Base-by-base conservation (phyloP, 2,113 vertebrate genomes). In the Caretta caretta region DNA sequence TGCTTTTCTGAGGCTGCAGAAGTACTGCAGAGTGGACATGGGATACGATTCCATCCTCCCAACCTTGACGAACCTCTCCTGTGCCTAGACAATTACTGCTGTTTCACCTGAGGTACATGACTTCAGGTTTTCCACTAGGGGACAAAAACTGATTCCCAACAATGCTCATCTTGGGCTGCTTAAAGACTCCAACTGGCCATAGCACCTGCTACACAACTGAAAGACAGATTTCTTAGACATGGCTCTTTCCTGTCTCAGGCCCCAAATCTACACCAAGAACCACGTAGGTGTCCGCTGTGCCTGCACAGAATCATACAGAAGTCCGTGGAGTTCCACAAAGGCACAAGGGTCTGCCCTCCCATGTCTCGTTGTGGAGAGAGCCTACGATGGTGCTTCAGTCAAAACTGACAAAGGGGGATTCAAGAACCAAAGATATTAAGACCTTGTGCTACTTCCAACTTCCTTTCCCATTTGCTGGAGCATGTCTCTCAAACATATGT, bases 251-350 rank as follows among this genome's bases (percentile, higher is more conserved):
- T 80, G 31, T 2, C 22, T 42, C 85, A 93, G 82, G 27, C 27
- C 81, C 78, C 75, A 7, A 48, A 27, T 4, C 10, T 90, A 10
- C n/a, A 62, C 24, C 57, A 76, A 29, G 25, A 14, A 87, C 4
- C 42, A 31, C 0, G 0, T 48, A 31, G 13, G 24, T 51, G 82
- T 35, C 5, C 0, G 0, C 9, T 78, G n/a, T 54, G 87, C 46
- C 50, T 50, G 69, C 27, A 62, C 2, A 7, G 7, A 35, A 42
- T 24, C 81, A 80, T 29, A 80, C 1, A 0, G 22, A 87, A 3
- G 10, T 6, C 54, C 79, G 0, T 2, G 2, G 1, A 2, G 27
- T 31, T 83, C 50, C 27, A 9, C 35, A 27, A 0, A 42, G 29
- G 79, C 31, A 69, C 46, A 72, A 2, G n/a, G 2, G 5, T 65